Evolutionary conservation across 2,113 vertebrate species (phyloP).

Genomic region (Chionomys nivalis): DNA sequence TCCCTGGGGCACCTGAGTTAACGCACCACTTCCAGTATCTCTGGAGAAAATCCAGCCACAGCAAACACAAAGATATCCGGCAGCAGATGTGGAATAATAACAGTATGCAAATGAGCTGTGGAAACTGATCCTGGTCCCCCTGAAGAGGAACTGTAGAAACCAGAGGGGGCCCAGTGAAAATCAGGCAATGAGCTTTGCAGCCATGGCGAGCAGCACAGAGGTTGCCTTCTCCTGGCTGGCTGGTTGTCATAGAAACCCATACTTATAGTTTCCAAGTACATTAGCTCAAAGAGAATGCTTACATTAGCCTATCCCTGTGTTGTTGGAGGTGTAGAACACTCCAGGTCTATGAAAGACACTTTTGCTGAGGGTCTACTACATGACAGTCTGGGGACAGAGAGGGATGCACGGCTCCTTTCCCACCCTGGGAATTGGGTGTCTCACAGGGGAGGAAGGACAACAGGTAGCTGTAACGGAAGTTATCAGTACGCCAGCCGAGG

Average conservation of each 20-base stretch:
- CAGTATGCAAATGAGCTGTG: conserved; percentile 60
- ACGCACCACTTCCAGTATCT: background rate
- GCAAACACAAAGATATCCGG: conserved; percentile 9
- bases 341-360: conserved; percentile 27
- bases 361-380: conserved; percentile 39
- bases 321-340: background rate
- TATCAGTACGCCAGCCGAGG: background rate
- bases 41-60: conserved; percentile 60
- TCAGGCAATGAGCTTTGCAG: conserved; percentile 38
- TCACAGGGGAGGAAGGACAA: background rate
- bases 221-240: conserved; percentile 60
- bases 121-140: conserved; percentile 44
- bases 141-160: conserved; percentile 41
- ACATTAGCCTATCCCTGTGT: conserved; percentile 29
- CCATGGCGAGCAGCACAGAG: conserved; percentile 31
- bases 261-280: conserved; percentile 48
- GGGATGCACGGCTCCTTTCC: background rate
- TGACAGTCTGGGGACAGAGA: background rate
- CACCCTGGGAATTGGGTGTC: background rate
- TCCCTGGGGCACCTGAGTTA: conserved; percentile 42
- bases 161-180: conserved; percentile 61
- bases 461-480: background rate
- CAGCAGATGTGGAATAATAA: conserved; percentile 53
- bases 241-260: conserved; percentile 78
- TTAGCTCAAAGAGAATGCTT: conserved; percentile 66